Evolutionary conservation across 1,140 invertebrate genomes (phyloP).

Genomic region (Ganaspis sp.): DNA sequence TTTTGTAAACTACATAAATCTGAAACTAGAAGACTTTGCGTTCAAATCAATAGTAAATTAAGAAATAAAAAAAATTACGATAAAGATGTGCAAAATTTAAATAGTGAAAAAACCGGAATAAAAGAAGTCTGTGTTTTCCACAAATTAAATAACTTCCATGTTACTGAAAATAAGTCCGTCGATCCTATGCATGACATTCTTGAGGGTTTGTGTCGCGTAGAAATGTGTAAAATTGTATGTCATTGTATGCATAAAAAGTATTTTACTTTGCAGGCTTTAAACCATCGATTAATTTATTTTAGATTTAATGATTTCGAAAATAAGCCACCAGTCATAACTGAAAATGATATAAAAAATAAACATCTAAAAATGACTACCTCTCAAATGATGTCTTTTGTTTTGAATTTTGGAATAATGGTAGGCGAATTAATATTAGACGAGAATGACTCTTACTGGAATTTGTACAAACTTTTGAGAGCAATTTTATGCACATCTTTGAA

Average conservation of each 20-base stretch:
- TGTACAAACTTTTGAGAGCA: neutral
- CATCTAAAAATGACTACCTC: neutral
- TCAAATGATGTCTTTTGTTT: neutral
- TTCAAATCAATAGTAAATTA: neutral
- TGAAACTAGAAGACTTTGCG: neutral
- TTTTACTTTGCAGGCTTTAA: neutral
- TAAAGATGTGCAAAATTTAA: neutral
- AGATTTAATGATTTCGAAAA: neutral
- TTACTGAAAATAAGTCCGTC: neutral
- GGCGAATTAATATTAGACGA: neutral
- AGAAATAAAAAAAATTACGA: neutral
- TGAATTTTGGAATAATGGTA: neutral
- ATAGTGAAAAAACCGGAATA: neutral
- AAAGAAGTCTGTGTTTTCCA: neutral
- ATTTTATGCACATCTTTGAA: neutral
- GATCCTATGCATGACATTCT: neutral
- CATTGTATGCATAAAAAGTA: neutral
- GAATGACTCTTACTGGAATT: neutral
- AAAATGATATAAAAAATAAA: neutral
- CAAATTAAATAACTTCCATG: neutral
- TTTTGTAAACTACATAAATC: slow-evolving; percentile 42
- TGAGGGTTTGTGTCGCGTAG: neutral
- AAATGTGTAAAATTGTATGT: neutral
- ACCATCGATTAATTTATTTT: too few species aligned
- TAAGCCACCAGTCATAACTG: neutral